Conservation (phyloP, 1,140 invertebrate species). For the Vanessa atalanta region DNA sequence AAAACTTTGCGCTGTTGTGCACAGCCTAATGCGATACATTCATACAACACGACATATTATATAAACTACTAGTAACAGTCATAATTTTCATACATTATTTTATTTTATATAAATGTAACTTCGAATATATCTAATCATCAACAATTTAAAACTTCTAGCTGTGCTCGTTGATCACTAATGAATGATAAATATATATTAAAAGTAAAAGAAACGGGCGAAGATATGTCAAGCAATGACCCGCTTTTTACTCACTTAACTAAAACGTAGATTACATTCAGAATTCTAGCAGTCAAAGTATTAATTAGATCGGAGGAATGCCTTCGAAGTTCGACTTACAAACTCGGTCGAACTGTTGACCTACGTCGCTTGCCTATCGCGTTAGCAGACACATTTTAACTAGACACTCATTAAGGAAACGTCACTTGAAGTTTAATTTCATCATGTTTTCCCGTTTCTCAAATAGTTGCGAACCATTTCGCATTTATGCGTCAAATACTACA, state of each 20-base stretch:
- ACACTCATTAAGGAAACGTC: constrained; percentile 45
- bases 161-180: too few species aligned
- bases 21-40: too few species aligned
- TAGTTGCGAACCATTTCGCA: not conserved
- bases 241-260: not conserved
- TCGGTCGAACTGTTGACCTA: constrained; percentile 45
- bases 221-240: not conserved
- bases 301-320: constrained; percentile 60
- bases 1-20: too few species aligned
- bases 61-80: too few species aligned
- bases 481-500: not conserved
- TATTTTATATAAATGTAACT: too few species aligned
- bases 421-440: constrained; percentile 25
- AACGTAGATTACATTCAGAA: not conserved
- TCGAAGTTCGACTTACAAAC: constrained; percentile 49
- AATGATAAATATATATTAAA: too few species aligned
- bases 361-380: constrained; percentile 42
- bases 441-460: constrained; percentile 20
- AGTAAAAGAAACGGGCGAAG: not conserved
- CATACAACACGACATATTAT: too few species aligned
- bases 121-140: too few species aligned
- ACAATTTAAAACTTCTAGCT: too few species aligned
- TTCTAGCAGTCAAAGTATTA: constrained; percentile 38
- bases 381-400: constrained; percentile 48
- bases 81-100: too few species aligned